Base-by-base conservation (phyloP, 2,797 vertebrate species). In the Cyprinodon diabolis region DNA sequence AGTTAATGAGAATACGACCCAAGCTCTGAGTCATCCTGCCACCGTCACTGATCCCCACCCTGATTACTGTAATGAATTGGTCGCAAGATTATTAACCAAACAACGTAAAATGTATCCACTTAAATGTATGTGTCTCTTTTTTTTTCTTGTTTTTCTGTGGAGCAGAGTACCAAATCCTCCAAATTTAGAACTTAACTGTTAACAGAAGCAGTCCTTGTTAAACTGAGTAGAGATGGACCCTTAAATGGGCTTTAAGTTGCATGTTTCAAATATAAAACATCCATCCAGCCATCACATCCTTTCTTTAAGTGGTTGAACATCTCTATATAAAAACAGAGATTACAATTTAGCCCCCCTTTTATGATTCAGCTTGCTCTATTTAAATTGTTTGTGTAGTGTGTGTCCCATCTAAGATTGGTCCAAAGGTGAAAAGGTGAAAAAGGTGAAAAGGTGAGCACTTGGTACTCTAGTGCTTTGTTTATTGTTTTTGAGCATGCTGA, bases 61-160 rank as follows among this genome's bases (percentile, higher is more conserved):
- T 94, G 96, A 96, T 96, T 96, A 94, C 95, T 94, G 92, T 95
- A 96, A 96, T 95, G 94, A 96, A 96, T 95, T 83, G 93, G 92
- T 95, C 94, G 93, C 88, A 89, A 92, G 92, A 94, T 95, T 95
- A 96, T 96, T 95, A 95, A 96, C 94, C 94, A 95, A 95, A 93
- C 79, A 10, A 77, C 76, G 71, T 89, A 69, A 87, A 80, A 30
- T 30, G 30, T 30, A 30, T 30, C 30, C 30, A 30, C 30, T 30
- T 30, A 30, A 30, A 30, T 30, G 30, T 30, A 30, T 30, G 30
- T 30, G 30, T 30, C 30, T 30, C 30, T 30, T 30, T 30, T 30
- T 30, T 30, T 30, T 30, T 30, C 30, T 30, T 30, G 30, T 30
- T 30, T 30, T 30, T 45, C 5, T 56, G 60, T 69, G 15, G 68